These are phyloP conservation scores for Axea sp. DNA, from an alignment of 2,888 invertebrate genomes.

Conservation along the genomic window DNA sequence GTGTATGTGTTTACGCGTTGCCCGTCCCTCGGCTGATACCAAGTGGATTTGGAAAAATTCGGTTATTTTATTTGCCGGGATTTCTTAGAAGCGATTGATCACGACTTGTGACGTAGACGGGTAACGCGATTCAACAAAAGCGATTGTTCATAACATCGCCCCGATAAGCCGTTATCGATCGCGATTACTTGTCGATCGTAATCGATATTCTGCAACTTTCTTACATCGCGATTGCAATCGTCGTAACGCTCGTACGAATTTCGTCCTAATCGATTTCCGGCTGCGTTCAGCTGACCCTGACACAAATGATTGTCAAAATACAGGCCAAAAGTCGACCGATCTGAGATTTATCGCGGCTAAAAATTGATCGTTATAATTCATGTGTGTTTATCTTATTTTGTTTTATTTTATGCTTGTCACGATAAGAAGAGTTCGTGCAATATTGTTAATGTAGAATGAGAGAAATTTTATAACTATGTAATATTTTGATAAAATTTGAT, in stretches of 20 bases:
- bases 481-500: too few relatives aligned
- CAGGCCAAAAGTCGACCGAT: conserved; percentile 39
- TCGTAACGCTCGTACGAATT: neutral
- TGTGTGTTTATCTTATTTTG: neutral
- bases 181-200: conserved; percentile 2
- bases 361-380: neutral
- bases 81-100: conserved; percentile 33
- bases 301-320: conserved; percentile 39
- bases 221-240: conserved; percentile 12
- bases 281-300: conserved; percentile 44
- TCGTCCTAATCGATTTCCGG: conserved; percentile 46
- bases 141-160: conserved; percentile 36
- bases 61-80: conserved; percentile 7
- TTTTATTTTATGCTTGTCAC: neutral
- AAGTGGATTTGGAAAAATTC: conserved; percentile 33
- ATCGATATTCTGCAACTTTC: neutral
- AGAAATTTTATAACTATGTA: too few relatives aligned
- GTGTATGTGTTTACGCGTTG: conserved; percentile 1
- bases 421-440: too few relatives aligned
- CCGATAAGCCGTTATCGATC: conserved; percentile 19
- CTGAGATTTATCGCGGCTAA: conserved; percentile 8
- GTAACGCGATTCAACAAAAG: neutral
- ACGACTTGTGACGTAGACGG: conserved; percentile 13
- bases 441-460: too few relatives aligned
- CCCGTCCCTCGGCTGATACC: conserved; percentile 1